These are phyloP conservation scores for Hydropotes inermis DNA, from an alignment of 2,113 vertebrate genomes.

Conservation along the genomic window DNA sequence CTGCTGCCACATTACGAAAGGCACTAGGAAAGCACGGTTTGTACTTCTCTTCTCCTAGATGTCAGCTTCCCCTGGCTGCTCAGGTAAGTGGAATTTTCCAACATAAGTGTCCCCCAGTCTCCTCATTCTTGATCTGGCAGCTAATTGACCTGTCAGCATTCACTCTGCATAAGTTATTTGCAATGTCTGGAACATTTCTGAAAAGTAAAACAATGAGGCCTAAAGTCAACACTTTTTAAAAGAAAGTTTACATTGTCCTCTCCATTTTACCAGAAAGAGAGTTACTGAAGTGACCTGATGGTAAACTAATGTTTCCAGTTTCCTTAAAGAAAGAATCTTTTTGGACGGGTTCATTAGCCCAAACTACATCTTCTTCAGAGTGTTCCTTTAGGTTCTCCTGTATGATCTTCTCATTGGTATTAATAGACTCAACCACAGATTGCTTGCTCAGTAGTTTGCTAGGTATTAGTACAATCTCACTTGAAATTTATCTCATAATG, in stretches of 20 bases:
- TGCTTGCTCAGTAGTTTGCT: neutral
- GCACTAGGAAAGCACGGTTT: constrained; percentile 33
- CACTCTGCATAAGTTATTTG: constrained; percentile 1
- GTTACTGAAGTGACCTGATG: neutral
- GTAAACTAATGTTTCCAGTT: neutral
- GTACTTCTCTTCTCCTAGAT: constrained; percentile 19
- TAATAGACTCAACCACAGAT: neutral
- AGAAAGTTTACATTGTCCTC: constrained; percentile 13
- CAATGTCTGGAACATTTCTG: neutral
- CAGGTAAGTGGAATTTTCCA: constrained; percentile 48
- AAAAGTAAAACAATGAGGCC: constrained; percentile 25
- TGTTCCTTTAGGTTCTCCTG: neutral
- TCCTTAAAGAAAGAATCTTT: neutral
- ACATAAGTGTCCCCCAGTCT: neutral
- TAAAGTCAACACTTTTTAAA: constrained; percentile 32
- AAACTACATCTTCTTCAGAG: neutral
- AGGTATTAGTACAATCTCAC: constrained; percentile 7
- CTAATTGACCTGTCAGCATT: neutral
- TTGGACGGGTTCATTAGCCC: neutral
- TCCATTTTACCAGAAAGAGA: neutral
- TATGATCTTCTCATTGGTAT: neutral
- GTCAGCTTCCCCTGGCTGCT: neutral
- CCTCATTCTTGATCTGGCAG: neutral
- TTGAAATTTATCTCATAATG: constrained; percentile 16
- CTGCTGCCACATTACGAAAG: neutral